Conservation (phyloP, 1,140 invertebrate genomes). For the Hormaphis cornu region DNA sequence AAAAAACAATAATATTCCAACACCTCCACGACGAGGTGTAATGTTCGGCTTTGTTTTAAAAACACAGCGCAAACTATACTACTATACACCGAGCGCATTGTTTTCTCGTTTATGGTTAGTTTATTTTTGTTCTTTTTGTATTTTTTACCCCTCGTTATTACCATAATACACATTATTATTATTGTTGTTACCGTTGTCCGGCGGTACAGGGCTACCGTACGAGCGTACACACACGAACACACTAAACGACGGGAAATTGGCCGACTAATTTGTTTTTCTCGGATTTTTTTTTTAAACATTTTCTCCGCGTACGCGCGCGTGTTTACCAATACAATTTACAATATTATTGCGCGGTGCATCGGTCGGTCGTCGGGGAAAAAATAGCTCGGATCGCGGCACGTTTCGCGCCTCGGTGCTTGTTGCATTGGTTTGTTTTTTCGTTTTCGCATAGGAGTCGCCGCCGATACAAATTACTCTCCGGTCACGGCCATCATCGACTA, state of each 20-base stretch:
- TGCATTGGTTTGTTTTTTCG: slow-evolving; percentile 2
- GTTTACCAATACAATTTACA: neutral
- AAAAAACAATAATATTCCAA: slow-evolving; percentile 13
- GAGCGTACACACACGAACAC: neutral
- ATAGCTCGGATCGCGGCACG: neutral
- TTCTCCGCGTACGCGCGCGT: neutral
- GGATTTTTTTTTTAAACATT: too few species aligned
- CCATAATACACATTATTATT: neutral
- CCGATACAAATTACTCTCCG: slow-evolving; percentile 7
- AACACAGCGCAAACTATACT: neutral
- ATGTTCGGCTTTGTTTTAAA: slow-evolving; percentile 21
- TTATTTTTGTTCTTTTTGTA: neutral
- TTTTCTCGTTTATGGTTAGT: neutral
- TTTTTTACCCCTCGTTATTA: slow-evolving; percentile 5
- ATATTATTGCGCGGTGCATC: too few species aligned
- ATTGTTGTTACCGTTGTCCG: neutral
- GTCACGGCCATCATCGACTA: slow-evolving; percentile 18
- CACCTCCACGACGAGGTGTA: neutral
- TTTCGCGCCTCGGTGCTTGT: slow-evolving; percentile 13
- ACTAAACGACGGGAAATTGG: neutral
- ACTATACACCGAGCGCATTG: slow-evolving; percentile 5
- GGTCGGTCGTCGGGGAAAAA: neutral
- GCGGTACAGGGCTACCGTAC: neutral
- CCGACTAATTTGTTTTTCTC: neutral
- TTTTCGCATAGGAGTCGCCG: neutral